These are phyloP conservation scores for Limnephilus marmoratus DNA, from an alignment of 2,888 invertebrate genomes.

Conservation along the genomic window DNA sequence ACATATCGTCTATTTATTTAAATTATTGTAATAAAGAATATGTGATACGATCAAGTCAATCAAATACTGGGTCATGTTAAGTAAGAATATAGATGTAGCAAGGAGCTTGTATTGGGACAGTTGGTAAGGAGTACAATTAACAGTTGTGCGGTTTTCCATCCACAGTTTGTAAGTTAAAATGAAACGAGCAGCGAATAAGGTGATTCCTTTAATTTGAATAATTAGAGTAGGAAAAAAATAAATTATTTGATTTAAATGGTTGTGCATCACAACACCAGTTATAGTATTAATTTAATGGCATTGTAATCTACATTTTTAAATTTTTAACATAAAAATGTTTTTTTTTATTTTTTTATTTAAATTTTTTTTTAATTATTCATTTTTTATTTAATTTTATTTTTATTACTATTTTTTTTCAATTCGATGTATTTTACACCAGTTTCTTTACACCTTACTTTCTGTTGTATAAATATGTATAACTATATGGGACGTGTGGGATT, in stretches of 20 bases:
- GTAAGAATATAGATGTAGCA: background rate
- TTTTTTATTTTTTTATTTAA: no score
- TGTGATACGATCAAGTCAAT: background rate
- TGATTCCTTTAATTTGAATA: background rate
- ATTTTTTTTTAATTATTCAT: no score
- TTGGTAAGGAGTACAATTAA: no score
- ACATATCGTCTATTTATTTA: background rate
- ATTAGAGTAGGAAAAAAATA: no score
- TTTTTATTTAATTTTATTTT: no score
- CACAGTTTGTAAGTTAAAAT: no score
- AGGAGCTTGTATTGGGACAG: background rate
- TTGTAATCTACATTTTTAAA: background rate
- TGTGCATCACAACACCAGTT: background rate
- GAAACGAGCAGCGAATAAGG: background rate
- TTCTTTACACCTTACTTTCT: no score
- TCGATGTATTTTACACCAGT: no score
- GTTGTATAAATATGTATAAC: no score
- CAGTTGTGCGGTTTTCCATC: background rate
- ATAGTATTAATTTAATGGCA: background rate
- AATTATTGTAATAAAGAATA: conserved; percentile 8
- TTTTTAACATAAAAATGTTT: no score
- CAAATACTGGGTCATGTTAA: background rate
- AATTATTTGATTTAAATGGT: background rate
- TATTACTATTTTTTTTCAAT: no score
- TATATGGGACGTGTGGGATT: no score